These are phyloP conservation scores for Myoxocephalus aenaeus DNA, from an alignment of 2,797 vertebrate genomes.

Conservation along the genomic window DNA sequence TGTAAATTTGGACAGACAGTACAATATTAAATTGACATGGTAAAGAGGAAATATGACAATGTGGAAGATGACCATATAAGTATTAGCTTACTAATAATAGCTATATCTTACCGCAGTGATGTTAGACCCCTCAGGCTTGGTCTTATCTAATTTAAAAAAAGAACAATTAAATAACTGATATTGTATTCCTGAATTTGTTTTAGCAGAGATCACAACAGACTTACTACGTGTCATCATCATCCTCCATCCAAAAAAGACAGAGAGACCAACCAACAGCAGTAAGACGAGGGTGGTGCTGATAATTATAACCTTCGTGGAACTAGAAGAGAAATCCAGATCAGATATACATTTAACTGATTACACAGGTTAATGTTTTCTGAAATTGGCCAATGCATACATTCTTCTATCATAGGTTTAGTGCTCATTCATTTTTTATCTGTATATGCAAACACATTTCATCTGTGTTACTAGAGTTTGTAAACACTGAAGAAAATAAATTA, in stretches of 20 bases:
- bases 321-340: constrained; percentile 12
- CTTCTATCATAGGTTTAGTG: neutral
- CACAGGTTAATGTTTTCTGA: neutral
- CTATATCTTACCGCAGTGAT: constrained; percentile 21
- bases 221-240: constrained; percentile 23
- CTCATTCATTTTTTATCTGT: too few species aligned
- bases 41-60: neutral
- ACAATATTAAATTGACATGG: neutral
- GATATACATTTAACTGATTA: neutral
- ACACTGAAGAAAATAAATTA: neutral
- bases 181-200: neutral
- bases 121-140: neutral
- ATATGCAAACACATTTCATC: neutral
- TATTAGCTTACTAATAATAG: neutral
- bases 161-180: neutral
- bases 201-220: neutral
- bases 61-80: neutral
- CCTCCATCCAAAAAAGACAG: constrained; percentile 19
- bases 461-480: neutral
- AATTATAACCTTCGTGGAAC: neutral
- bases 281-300: neutral
- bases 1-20: neutral
- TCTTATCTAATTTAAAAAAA: constrained; percentile 15
- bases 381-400: neutral
- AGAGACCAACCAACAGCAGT: constrained; percentile 12